phyloP scores from a whole-genome alignment of 2,113 vertebrate genomes.

The Pelecanus crispus region DNA sequence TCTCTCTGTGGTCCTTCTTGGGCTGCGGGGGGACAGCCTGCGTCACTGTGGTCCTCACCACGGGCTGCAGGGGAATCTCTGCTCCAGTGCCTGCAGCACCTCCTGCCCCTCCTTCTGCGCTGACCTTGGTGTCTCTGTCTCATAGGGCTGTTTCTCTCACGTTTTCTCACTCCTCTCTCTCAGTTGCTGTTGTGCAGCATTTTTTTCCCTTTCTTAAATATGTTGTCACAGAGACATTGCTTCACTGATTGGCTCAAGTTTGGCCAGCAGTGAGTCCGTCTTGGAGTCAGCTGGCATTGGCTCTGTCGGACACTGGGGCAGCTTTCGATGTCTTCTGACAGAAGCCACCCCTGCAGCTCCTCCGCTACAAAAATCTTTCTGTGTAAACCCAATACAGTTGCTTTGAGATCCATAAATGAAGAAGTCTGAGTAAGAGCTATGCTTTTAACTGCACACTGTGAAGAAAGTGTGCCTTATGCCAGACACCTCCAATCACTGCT shows the following conservation, averaged over 20 bases:
- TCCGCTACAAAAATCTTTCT: not conserved
- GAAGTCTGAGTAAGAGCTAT: not conserved
- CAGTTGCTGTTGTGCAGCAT: not conserved
- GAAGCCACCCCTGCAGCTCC: not conserved
- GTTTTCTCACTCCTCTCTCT: not conserved
- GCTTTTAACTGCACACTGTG: not conserved
- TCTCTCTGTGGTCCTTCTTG: rapidly evolving
- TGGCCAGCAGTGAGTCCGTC: not conserved
- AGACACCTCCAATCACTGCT: not conserved
- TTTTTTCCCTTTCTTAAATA: not conserved
- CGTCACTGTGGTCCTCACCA: rapidly evolving
- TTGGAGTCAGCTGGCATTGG: not conserved
- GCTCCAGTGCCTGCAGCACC: rapidly evolving
- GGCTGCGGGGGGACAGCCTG: not conserved
- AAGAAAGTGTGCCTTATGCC: not conserved
- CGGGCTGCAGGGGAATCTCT: not conserved
- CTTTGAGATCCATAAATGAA: not conserved
- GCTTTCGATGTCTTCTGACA: not conserved
- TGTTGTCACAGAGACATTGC: rapidly evolving
- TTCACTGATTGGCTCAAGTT: not conserved
- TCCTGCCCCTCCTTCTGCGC: not conserved
- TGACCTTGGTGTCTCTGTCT: not conserved
- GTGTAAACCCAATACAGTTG: not conserved
- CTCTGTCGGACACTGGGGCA: not conserved
- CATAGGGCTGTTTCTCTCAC: not conserved